Conservation (phyloP, 2,888 invertebrate genomes). For the Acanthoscelides obtectus region DNA sequence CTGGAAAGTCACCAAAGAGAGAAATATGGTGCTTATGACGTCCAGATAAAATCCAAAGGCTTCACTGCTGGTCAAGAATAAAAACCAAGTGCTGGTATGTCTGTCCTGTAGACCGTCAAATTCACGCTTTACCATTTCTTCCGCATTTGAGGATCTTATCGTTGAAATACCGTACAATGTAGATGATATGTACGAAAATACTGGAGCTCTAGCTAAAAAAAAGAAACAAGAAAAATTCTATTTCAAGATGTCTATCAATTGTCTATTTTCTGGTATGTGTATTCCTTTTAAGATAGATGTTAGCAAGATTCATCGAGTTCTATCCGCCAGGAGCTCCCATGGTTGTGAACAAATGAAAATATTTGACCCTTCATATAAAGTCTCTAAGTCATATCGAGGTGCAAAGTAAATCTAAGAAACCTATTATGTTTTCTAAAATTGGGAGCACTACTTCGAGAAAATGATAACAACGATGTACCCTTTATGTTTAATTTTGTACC, state of each 20-base stretch:
- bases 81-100: slow-evolving; percentile 60
- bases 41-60: slow-evolving; percentile 65
- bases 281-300: too few relatives aligned
- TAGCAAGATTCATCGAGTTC: background rate
- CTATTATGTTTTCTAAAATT: too few relatives aligned
- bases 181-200: slow-evolving; percentile 85
- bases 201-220: slow-evolving; percentile 67
- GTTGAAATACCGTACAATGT: slow-evolving; percentile 81
- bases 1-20: slow-evolving; percentile 59
- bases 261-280: too few relatives aligned
- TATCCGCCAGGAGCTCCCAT: too few relatives aligned
- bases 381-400: too few relatives aligned
- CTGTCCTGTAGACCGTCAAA: slow-evolving; percentile 70
- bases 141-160: slow-evolving; percentile 73
- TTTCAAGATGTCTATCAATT: too few relatives aligned
- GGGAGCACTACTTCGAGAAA: too few relatives aligned
- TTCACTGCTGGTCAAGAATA: slow-evolving; percentile 57
- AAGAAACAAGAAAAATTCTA: slow-evolving; percentile 5
- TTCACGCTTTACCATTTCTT: slow-evolving; percentile 67
- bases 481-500: too few relatives aligned
- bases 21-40: slow-evolving; percentile 57
- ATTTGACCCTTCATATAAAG: too few relatives aligned
- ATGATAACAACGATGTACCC: too few relatives aligned
- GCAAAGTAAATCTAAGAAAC: too few relatives aligned
- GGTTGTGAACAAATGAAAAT: too few relatives aligned